Percentiles rank a stretch among this genome's conserved stretches.
Evolutionary conservation across 2,113 vertebrate species (phyloP).

Genomic region (Catharus minimus): DNA sequence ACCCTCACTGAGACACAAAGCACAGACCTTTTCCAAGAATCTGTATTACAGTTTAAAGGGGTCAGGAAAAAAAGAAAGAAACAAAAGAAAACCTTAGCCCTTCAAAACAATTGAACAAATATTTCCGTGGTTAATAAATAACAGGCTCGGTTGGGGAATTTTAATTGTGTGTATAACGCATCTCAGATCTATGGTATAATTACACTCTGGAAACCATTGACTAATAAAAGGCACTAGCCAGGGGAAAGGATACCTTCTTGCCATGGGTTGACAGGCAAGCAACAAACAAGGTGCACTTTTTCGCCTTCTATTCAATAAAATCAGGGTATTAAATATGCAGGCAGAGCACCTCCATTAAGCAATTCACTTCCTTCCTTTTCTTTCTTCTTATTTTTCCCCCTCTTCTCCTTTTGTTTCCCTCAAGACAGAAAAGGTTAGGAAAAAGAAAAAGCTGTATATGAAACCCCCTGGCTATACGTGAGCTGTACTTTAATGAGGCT

Average conservation of each 20-base stretch:
- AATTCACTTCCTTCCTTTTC: constrained; percentile 69
- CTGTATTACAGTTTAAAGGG: background rate
- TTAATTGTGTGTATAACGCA: constrained; percentile 76
- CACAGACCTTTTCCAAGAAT: constrained; percentile 7
- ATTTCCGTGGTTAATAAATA: constrained; percentile 72
- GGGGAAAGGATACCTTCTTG: constrained; percentile 75
- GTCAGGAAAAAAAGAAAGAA: background rate
- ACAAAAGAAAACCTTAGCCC: constrained; percentile 37
- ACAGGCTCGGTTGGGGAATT: constrained; percentile 66
- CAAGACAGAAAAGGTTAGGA: constrained; percentile 57
- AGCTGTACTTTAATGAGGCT: constrained; percentile 68
- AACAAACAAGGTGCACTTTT: constrained; percentile 79
- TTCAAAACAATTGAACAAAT: constrained; percentile 67
- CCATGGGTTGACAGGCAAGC: constrained; percentile 74
- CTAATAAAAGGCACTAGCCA: constrained; percentile 78
- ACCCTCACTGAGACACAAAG: background rate
- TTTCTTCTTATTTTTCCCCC: background rate
- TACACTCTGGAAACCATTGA: constrained; percentile 75
- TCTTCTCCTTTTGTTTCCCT: constrained; percentile 69
- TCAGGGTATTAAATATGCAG: constrained; percentile 78
- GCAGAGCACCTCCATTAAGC: constrained; percentile 72
- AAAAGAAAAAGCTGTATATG: constrained; percentile 51
- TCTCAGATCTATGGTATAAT: constrained; percentile 78
- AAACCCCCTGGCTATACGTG: constrained; percentile 53
- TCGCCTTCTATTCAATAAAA: constrained; percentile 81